These are phyloP conservation scores for Ctenopoma multispine DNA, from an alignment of 2,797 vertebrate species.

Conservation along the genomic window DNA sequence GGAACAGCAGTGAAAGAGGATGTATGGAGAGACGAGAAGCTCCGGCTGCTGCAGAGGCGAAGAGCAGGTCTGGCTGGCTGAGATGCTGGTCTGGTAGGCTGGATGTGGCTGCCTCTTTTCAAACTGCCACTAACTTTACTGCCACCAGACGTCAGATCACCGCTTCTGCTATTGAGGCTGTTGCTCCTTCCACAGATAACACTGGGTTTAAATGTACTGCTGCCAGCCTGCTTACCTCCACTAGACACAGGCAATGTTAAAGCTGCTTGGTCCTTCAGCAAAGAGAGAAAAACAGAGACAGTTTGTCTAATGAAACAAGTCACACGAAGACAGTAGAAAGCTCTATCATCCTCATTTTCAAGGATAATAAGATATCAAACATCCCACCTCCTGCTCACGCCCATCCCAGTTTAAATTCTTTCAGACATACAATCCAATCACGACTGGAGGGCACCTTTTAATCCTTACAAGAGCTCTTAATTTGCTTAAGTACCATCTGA, in stretches of 20 bases:
- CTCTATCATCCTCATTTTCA: not conserved
- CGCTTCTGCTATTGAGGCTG: conserved; percentile 49
- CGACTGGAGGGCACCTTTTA: conserved; percentile 60
- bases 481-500: conserved; percentile 83
- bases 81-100: conserved; percentile 78
- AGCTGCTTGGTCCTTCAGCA: conserved; percentile 53
- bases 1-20: conserved; percentile 62
- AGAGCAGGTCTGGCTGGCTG: conserved; percentile 57
- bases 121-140: conserved; percentile 34
- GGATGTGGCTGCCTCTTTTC: conserved; percentile 42
- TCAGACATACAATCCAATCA: conserved; percentile 66
- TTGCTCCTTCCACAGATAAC: conserved; percentile 34
- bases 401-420: conserved; percentile 35
- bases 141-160: conserved; percentile 7
- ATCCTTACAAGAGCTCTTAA: conserved; percentile 82
- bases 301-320: not conserved
- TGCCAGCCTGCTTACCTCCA: conserved; percentile 42
- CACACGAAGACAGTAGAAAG: not conserved
- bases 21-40: conserved; percentile 66
- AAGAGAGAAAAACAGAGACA: not conserved
- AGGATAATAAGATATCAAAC: conserved; percentile 30
- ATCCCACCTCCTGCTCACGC: conserved; percentile 24
- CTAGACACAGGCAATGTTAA: not conserved
- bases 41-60: conserved; percentile 68
- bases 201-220: conserved; percentile 15